Evolutionary conservation across 2,797 vertebrate species (phyloP).

Genomic region (Falco naumanni): DNA sequence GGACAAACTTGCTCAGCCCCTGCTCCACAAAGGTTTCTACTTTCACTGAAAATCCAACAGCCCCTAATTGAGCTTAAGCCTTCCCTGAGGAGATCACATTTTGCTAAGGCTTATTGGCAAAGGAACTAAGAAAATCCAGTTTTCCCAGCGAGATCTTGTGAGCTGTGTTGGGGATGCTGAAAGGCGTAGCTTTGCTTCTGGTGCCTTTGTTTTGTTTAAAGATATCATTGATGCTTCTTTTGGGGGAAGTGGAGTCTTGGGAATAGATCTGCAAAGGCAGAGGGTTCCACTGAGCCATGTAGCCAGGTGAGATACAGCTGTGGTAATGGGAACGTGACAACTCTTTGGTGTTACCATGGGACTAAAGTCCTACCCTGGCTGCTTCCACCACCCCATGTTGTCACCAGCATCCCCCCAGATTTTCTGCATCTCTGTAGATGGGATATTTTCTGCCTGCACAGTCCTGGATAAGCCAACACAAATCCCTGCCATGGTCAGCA

Average conservation of each 20-base stretch:
- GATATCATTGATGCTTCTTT: accelerated
- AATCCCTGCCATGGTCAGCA: neutral
- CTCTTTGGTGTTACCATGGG: neutral
- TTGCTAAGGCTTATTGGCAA: neutral
- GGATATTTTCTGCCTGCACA: neutral
- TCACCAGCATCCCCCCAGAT: neutral
- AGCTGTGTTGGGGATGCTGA: neutral
- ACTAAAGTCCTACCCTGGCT: neutral
- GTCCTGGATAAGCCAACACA: neutral
- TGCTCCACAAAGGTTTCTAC: neutral
- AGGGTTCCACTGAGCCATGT: accelerated
- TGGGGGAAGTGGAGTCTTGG: neutral
- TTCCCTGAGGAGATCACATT: neutral
- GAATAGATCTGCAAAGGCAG: neutral
- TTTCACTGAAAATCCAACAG: neutral
- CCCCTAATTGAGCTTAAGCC: neutral
- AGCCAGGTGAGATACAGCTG: neutral
- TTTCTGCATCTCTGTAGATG: neutral
- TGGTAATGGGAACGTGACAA: accelerated
- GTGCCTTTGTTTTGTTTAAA: neutral
- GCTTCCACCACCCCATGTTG: accelerated
- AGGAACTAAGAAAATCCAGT: neutral
- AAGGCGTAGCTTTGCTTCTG: neutral
- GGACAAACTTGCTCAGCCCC: neutral
- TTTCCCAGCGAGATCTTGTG: neutral